phyloP scores from a whole-genome alignment of 2,888 invertebrate genomes.

The Tromatobia lineatoria region DNA sequence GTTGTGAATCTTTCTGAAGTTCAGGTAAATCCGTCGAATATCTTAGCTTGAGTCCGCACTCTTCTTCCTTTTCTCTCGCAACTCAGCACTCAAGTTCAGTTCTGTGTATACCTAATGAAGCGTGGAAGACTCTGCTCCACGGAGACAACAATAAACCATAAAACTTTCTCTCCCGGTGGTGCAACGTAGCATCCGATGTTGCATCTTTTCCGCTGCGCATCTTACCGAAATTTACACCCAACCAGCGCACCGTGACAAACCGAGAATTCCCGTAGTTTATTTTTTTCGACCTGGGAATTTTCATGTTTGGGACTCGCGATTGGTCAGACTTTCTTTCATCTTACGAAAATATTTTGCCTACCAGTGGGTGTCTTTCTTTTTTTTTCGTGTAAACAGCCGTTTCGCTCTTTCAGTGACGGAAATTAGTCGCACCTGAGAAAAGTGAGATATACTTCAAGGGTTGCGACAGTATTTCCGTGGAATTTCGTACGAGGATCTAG shows the following conservation, averaged over 20 bases:
- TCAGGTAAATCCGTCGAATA: slow-evolving; percentile 32
- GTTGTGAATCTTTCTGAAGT: slow-evolving; percentile 41
- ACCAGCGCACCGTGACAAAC: slow-evolving; percentile 44
- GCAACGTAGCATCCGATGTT: slow-evolving; percentile 9
- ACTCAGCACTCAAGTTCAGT: slow-evolving; percentile 26
- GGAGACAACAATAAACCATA: slow-evolving; percentile 71
- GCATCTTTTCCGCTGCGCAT: slow-evolving; percentile 39
- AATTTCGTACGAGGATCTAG: slow-evolving; percentile 50
- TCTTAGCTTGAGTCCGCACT: slow-evolving; percentile 13
- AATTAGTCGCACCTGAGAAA: slow-evolving; percentile 39
- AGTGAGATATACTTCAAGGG: slow-evolving; percentile 41
- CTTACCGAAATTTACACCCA: slow-evolving; percentile 52
- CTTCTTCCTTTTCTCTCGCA: slow-evolving; percentile 13
- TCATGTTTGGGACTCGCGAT: slow-evolving; percentile 51
- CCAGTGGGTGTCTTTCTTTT: slow-evolving; percentile 34
- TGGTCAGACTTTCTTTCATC: slow-evolving; percentile 65
- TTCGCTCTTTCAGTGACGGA: slow-evolving; percentile 37
- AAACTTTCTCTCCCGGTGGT: slow-evolving; percentile 72
- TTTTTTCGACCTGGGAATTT: slow-evolving; percentile 36
- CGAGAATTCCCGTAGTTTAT: slow-evolving; percentile 23
- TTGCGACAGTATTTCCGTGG: slow-evolving; percentile 15
- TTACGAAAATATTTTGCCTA: slow-evolving; percentile 66
- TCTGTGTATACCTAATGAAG: slow-evolving; percentile 2
- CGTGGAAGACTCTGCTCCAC: slow-evolving; percentile 1
- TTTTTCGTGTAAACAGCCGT: not conserved